Evolutionary conservation across 2,888 invertebrate genomes (phyloP), one percentile per base, ranked within the genome.

Genomic region (Coremacera marginata): DNA sequence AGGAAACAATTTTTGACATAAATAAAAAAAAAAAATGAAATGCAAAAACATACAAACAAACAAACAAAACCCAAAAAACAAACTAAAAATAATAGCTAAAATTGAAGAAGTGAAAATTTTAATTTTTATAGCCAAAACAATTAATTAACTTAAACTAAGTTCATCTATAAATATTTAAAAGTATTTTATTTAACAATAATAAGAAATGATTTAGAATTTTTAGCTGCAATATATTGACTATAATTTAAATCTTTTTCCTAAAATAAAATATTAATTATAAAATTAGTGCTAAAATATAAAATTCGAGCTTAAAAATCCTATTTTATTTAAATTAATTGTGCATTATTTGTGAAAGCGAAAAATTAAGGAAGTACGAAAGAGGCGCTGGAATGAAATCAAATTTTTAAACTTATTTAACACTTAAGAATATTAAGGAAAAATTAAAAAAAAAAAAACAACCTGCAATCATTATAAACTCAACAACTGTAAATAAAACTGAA

Each of bases 121-220:
- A 87, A 87, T 87, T 87, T 87, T 87, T 87, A 87, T 87, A 87
- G 88, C 88, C 87, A 87, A 87, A 86, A 86, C 83, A 83, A 70
- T 79, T 77, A 44, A 67, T 65, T 80, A 79, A 80, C 81, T 81
- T 78, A 81, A 80, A 74, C 79, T 80, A 51, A 62, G 27, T 73
- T 49, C 31, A 49, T 44, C 14, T 31, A 25, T 34, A 44, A 25
- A 62, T 51, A 34, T 25, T 19, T 67, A 9, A 37, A 67, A 34
- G 19, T n/a, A 67, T n/a, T 49, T 68, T 49, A 31, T 44, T 19
- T 22, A 70, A 70, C 11, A 14, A 19, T 44, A 44, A 60, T 55
- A 22, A 34, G 16, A 31, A 62, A 63, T 44, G 49, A 74, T 65
- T 74, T 65, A 7, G 8, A 65, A 34, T 19, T 70, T n/a, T 70